Evolutionary conservation across 2,113 vertebrate species (phyloP).

Genomic region (Bagarius yarrelli): DNA sequence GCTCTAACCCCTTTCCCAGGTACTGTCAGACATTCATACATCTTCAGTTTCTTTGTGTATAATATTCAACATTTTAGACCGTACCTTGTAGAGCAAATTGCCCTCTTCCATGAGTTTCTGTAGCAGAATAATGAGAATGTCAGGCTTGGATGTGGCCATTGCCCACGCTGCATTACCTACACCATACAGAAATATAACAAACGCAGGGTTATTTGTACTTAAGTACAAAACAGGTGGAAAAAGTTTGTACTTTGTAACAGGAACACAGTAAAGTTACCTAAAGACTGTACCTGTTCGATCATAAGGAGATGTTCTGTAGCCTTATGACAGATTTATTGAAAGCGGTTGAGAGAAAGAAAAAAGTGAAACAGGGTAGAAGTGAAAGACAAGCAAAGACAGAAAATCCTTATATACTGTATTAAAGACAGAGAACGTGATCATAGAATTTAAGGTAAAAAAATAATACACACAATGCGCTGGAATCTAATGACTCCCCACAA

Average conservation of each 20-base stretch:
- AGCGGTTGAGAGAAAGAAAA: constrained; percentile 67
- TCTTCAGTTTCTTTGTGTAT: background rate
- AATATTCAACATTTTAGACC: background rate
- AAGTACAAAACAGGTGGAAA: constrained; percentile 32
- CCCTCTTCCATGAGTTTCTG: constrained; percentile 99
- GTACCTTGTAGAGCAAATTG: constrained; percentile 92
- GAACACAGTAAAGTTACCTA: constrained; percentile 77
- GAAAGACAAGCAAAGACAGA: constrained; percentile 51
- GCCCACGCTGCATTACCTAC: constrained; percentile 98
- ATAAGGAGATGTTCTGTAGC: constrained; percentile 81
- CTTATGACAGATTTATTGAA: constrained; percentile 71
- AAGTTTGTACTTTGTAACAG: constrained; percentile 62
- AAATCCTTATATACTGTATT: constrained; percentile 42
- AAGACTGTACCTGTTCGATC: constrained; percentile 83
- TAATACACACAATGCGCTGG: background rate
- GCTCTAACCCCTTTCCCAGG: no score
- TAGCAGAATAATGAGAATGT: constrained; percentile 95
- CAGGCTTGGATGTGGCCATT: constrained; percentile 98
- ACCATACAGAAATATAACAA: constrained; percentile 42
- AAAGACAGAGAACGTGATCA: constrained; percentile 31
- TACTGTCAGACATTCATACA: background rate
- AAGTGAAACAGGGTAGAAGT: constrained; percentile 56
- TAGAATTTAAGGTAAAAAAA: background rate
- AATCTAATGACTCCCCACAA: no score
- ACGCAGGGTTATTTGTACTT: constrained; percentile 6